Evolutionary conservation across 2,113 vertebrate genomes (phyloP).

Genomic region (Prinia subflava): DNA sequence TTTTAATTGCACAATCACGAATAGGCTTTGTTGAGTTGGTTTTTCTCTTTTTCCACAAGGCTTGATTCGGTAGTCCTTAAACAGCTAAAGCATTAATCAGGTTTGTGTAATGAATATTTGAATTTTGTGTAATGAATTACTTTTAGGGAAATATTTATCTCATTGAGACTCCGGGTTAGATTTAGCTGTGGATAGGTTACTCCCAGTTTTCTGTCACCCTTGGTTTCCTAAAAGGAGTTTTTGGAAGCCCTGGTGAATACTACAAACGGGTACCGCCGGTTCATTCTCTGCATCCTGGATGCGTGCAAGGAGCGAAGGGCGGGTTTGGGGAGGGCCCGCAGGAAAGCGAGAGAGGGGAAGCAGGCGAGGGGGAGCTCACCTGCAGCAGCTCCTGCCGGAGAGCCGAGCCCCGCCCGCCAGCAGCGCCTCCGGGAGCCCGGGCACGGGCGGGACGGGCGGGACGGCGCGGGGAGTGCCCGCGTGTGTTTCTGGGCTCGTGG

Average conservation of each 20-base stretch:
- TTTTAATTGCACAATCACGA: neutral
- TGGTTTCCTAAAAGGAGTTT: neutral
- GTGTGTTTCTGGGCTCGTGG: neutral
- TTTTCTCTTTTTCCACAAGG: neutral
- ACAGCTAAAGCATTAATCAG: neutral
- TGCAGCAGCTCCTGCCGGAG: neutral
- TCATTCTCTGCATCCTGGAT: neutral
- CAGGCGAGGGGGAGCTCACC: neutral
- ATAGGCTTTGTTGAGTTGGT: neutral
- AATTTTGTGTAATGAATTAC: neutral
- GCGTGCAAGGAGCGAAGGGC: neutral
- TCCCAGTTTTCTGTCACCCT: neutral
- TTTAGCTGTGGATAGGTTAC: neutral
- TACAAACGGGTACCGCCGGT: fast-evolving
- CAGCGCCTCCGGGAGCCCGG: neutral
- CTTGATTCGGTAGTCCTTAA: neutral
- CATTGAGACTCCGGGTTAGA: neutral
- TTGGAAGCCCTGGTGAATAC: neutral
- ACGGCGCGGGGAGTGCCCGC: neutral
- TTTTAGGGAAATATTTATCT: neutral
- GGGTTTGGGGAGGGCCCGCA: neutral
- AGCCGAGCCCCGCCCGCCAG: neutral
- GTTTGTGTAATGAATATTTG: neutral
- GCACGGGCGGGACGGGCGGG: neutral
- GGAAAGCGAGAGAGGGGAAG: neutral